A percentile compares a stretch with the other conserved stretches of the same genome.
Conservation (phyloP, 2,888 invertebrate species). For the Conops quadrifasciatus region DNA sequence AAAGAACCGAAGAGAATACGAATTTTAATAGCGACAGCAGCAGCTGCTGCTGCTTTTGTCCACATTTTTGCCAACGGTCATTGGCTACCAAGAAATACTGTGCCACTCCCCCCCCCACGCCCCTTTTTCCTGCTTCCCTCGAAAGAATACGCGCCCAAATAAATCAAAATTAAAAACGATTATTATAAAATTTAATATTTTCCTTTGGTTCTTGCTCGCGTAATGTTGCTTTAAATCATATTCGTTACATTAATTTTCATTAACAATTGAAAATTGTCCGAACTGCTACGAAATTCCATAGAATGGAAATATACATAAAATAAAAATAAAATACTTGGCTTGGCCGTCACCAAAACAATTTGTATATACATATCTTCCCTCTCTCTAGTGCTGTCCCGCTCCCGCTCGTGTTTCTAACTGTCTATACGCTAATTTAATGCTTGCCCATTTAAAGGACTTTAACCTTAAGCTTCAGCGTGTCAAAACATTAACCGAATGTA, state of each 20-base stretch:
- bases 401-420: neutral
- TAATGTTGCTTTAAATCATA: conserved; percentile 28
- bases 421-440: conserved; percentile 27
- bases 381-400: neutral
- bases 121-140: no score
- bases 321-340: conserved; percentile 45
- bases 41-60: neutral
- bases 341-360: conserved; percentile 45
- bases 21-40: neutral
- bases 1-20: neutral
- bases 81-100: conserved; percentile 5
- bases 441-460: conserved; percentile 11
- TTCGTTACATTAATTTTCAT: conserved; percentile 45
- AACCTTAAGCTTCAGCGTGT: conserved; percentile 44
- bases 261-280: conserved; percentile 18
- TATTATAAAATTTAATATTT: conserved; percentile 14
- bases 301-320: conserved; percentile 39
- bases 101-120: neutral
- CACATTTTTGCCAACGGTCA: neutral
- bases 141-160: conserved; percentile 4
- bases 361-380: conserved; percentile 23
- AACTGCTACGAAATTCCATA: conserved; percentile 2
- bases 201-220: neutral
- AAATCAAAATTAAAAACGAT: conserved; percentile 20
- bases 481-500: conserved; percentile 62